phyloP scores from a whole-genome alignment of 1,140 invertebrate species.

The Conus betulinus region DNA sequence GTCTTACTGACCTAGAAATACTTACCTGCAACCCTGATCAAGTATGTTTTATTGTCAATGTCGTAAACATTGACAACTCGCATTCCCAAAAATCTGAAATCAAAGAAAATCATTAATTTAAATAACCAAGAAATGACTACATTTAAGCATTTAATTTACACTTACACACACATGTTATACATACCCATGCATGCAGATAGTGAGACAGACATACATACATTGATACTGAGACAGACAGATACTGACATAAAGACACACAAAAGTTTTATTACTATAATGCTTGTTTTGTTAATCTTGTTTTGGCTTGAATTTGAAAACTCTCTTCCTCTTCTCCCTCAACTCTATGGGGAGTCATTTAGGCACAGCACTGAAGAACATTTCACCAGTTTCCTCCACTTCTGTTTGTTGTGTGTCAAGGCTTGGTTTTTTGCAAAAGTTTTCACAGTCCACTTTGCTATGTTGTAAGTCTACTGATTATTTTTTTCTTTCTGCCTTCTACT shows the following conservation, averaged over 20 bases:
- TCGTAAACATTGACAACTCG: slow-evolving; percentile 98
- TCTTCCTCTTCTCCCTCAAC: too few relatives aligned
- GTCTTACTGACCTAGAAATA: slow-evolving; percentile 20
- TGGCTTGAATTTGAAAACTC: too few relatives aligned
- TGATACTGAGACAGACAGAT: not conserved
- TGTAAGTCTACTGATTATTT: too few relatives aligned
- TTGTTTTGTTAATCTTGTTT: too few relatives aligned
- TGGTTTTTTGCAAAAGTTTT: too few relatives aligned
- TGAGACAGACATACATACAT: not conserved
- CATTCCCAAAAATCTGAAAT: slow-evolving; percentile 88
- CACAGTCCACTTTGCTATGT: too few relatives aligned
- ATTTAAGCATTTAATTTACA: not conserved
- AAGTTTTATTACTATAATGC: not conserved
- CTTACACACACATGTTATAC: not conserved
- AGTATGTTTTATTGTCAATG: slow-evolving; percentile 96
- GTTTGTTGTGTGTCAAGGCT: too few relatives aligned
- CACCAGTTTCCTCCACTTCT: too few relatives aligned
- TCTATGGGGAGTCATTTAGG: too few relatives aligned
- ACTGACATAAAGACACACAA: slow-evolving; percentile 78
- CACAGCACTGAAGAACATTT: too few relatives aligned
- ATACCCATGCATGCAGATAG: not conserved
- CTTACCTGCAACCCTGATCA: slow-evolving; percentile 86
- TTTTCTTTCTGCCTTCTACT: too few relatives aligned
- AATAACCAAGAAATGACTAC: not conserved
- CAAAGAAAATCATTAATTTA: slow-evolving; percentile 8